Conservation (phyloP, 2,888 invertebrate genomes). For the Empis livida region DNA sequence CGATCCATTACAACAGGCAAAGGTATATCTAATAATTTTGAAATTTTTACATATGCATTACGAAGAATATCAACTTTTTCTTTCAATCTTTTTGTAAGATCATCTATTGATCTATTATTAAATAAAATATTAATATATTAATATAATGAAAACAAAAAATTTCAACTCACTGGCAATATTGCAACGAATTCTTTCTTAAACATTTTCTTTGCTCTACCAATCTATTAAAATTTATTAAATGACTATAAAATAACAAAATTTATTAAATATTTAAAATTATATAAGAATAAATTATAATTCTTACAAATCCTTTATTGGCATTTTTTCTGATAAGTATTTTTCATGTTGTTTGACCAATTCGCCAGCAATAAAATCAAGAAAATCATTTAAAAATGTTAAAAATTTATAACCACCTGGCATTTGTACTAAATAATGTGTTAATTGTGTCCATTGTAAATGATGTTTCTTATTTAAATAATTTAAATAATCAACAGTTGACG, state of each 20-base stretch:
- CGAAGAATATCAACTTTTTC: conserved; percentile 15
- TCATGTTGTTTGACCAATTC: conserved; percentile 26
- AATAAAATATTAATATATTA: background rate
- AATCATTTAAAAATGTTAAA: conserved; percentile 27
- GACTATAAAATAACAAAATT: background rate
- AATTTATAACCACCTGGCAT: conserved; percentile 35
- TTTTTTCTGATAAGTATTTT: conserved; percentile 14
- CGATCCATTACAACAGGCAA: conserved; percentile 15
- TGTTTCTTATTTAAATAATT: conserved; percentile 30
- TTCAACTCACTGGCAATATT: conserved; percentile 19
- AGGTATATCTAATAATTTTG: conserved; percentile 11
- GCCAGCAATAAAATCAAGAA: conserved; percentile 25
- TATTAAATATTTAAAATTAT: background rate
- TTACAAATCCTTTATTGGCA: background rate
- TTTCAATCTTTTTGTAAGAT: conserved; percentile 14
- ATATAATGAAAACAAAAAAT: background rate
- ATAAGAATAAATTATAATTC: background rate
- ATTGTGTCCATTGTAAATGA: conserved; percentile 26
- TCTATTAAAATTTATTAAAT: conserved; percentile 6
- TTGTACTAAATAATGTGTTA: conserved; percentile 31
- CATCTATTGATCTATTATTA: conserved; percentile 10
- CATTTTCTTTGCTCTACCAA: conserved; percentile 19
- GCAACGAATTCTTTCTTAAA: conserved; percentile 24
- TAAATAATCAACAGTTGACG: conserved; percentile 29
- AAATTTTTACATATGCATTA: conserved; percentile 14